phyloP scores from a whole-genome alignment of 2,797 vertebrate species.

The Protonibea diacanthus region DNA sequence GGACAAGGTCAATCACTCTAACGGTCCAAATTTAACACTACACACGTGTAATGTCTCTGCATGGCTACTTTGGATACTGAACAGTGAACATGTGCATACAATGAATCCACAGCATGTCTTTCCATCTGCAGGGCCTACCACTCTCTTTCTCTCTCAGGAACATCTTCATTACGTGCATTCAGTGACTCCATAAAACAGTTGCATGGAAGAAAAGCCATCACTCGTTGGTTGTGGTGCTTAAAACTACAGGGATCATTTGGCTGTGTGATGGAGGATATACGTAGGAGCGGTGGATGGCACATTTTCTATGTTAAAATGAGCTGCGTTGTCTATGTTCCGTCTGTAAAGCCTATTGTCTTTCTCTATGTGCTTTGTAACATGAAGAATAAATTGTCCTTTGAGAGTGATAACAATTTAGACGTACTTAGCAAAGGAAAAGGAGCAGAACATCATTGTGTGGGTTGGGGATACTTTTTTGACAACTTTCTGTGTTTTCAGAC shows the following conservation, averaged over 20 bases:
- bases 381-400: slow-evolving; percentile 35
- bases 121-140: neutral
- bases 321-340: slow-evolving; percentile 17
- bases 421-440: slow-evolving; percentile 23
- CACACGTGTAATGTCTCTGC: no score
- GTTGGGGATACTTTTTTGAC: slow-evolving; percentile 27
- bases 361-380: slow-evolving; percentile 22
- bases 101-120: slow-evolving; percentile 16
- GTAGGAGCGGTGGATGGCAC: slow-evolving; percentile 18
- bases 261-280: slow-evolving; percentile 33
- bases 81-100: slow-evolving; percentile 4
- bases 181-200: slow-evolving; percentile 49
- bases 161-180: slow-evolving; percentile 30
- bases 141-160: slow-evolving; percentile 6
- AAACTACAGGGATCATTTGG: slow-evolving; percentile 42
- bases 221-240: slow-evolving; percentile 27
- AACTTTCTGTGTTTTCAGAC: slow-evolving; percentile 23
- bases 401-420: slow-evolving; percentile 25
- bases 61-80: slow-evolving; percentile 13
- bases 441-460: slow-evolving; percentile 14
- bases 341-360: slow-evolving; percentile 19
- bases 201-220: slow-evolving; percentile 29
- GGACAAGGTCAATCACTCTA: slow-evolving; percentile 33
- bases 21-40: slow-evolving; percentile 10
- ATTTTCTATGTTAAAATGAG: slow-evolving; percentile 38